Base-by-base conservation (phyloP, 2,113 vertebrate species). In the Nerophis ophidion region DNA sequence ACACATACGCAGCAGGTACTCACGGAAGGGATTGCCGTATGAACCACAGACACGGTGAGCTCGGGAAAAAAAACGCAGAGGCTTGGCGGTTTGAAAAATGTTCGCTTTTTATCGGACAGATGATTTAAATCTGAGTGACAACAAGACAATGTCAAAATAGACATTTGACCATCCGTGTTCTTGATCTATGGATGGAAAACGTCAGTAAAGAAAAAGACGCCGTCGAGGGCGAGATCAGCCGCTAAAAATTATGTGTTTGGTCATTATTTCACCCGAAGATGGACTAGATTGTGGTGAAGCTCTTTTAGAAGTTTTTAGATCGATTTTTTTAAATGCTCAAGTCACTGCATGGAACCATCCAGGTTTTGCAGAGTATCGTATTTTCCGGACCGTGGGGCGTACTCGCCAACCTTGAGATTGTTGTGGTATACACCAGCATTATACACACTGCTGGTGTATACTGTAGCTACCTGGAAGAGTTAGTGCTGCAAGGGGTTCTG, bases 111-210 rank as follows among this genome's bases (percentile, higher is more conserved):
- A 14, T 36, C 40, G 33, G 47, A 16, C 40, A 53, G 60, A 57
- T 68, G 56, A 57, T 60, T 64, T 64, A 64, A 77, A 76, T 59
- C 40, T 48, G 47, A 63, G 60, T 9, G 33, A 65, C 51, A 68
- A 54, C 14, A 14, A 56, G 59, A 67, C 12, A 17, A 42, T 16
- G 45, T 33, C 67, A 68, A 61, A 66, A 60, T 52, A 74, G 42
- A 0, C 14, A 44, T 71, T 34, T 48, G 68, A 54, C 77, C 80
- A 77, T 81, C 76, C 82, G 81, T 64, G 64, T 57, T 46, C 60
- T 63, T 9, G 34, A 61, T 55, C 47, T 65, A 76, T 52, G 71
- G 68, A 74, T 64, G 64, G 60, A 72, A 57, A 75, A 60, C 26
- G 68, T 66, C 59, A 52, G 66, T 62, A 62, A 54, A 68, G 46